These are phyloP conservation scores for Zoroaster sp. DNA, from an alignment of 53 echinoderm and acorn worm genomes.

Conservation along the genomic window DNA sequence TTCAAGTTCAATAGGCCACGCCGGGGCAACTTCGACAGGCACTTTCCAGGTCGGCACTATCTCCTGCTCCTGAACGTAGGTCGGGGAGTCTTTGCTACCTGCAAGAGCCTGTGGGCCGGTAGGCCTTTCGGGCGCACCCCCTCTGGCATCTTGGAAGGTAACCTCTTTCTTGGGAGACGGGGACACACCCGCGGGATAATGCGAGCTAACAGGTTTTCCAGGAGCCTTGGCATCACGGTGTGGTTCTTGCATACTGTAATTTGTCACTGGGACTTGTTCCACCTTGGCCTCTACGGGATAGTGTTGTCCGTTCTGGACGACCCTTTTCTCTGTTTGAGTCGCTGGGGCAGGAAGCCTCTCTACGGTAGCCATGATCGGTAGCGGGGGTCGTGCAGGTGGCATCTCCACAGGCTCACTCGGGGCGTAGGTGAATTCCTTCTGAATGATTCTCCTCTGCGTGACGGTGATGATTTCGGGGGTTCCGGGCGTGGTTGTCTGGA, in stretches of 20 bases:
- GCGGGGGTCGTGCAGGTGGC: background rate
- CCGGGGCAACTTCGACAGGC: background rate
- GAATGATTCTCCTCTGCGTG: constrained; percentile 6
- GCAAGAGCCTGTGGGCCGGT: constrained; percentile 73
- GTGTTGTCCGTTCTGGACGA: constrained; percentile 16
- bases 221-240: background rate
- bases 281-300: constrained; percentile 63
- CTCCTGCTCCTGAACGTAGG: background rate
- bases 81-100: constrained; percentile 13
- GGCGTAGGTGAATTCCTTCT: constrained; percentile 13
- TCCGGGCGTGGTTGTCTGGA: background rate
- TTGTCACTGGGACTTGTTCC: constrained; percentile 42
- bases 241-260: constrained; percentile 19
- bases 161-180: constrained; percentile 27
- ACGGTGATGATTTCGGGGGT: constrained; percentile 47
- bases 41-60: constrained; percentile 19
- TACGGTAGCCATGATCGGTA: constrained; percentile 23
- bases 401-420: constrained; percentile 1
- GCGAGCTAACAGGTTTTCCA: background rate
- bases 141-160: constrained; percentile 69
- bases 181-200: background rate
- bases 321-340: background rate
- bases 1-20: constrained; percentile 34
- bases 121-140: constrained; percentile 81
- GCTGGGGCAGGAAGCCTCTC: constrained; percentile 6